Percentiles rank a stretch among this genome's conserved stretches.
Conservation (phyloP, 2,797 vertebrate genomes). For the Chiroxiphia lanceolata region DNA sequence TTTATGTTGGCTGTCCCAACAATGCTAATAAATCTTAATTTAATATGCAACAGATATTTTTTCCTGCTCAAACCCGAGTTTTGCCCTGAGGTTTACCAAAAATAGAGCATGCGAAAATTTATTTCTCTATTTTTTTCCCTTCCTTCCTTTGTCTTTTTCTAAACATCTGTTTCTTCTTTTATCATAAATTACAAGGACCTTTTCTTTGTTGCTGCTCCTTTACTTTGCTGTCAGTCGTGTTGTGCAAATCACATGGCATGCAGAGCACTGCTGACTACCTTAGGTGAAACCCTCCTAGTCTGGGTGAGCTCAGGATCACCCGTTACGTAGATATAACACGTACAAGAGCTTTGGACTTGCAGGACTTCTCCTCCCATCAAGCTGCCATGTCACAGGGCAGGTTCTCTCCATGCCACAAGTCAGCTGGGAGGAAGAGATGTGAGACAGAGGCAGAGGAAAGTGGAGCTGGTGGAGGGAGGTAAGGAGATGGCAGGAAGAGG, state of each 20-base stretch:
- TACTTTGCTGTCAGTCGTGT: neutral
- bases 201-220: neutral
- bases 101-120: neutral
- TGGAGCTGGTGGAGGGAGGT: neutral
- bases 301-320: neutral
- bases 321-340: rapidly evolving
- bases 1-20: neutral
- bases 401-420: neutral
- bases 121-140: neutral
- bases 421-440: neutral
- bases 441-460: neutral
- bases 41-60: neutral
- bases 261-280: neutral
- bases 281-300: neutral
- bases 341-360: neutral
- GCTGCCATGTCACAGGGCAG: rapidly evolving
- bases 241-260: neutral
- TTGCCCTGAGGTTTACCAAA: neutral
- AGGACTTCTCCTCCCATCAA: neutral
- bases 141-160: neutral
- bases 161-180: neutral
- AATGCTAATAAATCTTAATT: neutral
- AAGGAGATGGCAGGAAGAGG: neutral
- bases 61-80: neutral
- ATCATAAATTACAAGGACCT: neutral